These are phyloP conservation scores for Hirtodrosophila trivittata DNA, from an alignment of 2,888 invertebrate species.

Conservation along the genomic window DNA sequence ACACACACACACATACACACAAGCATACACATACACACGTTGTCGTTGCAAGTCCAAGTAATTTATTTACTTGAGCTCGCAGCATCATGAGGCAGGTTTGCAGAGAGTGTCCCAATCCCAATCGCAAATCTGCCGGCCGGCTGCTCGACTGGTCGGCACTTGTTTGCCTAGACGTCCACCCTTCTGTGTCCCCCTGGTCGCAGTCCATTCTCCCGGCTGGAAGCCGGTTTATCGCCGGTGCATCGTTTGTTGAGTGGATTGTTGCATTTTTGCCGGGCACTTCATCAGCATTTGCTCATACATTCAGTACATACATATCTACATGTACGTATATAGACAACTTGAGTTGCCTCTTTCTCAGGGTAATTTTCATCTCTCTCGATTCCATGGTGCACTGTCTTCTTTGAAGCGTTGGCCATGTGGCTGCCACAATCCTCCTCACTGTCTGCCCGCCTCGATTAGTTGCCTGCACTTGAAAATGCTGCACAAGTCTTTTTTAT, in stretches of 20 bases:
- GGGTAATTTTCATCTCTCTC: conserved; percentile 24
- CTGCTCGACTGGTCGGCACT: conserved; percentile 35
- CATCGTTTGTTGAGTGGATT: conserved; percentile 61
- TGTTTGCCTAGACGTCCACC: conserved; percentile 48
- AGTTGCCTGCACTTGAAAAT: conserved; percentile 45
- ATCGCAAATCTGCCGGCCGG: conserved; percentile 41
- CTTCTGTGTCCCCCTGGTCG: background rate
- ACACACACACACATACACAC: conserved; percentile 15
- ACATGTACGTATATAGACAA: conserved; percentile 21
- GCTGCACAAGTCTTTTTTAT: conserved; percentile 15
- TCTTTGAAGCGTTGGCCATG: conserved; percentile 49
- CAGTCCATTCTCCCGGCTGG: conserved; percentile 23
- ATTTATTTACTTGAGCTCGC: conserved; percentile 34
- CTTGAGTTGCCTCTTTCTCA: conserved; percentile 20
- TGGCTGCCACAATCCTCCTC: conserved; percentile 24
- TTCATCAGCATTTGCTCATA: conserved; percentile 46
- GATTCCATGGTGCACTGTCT: conserved; percentile 41
- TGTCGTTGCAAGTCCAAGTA: conserved; percentile 30
- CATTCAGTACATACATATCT: conserved; percentile 13
- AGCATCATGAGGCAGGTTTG: conserved; percentile 29
- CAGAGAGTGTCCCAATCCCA: conserved; percentile 5
- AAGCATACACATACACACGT: conserved; percentile 12
- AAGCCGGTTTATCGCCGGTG: conserved; percentile 68
- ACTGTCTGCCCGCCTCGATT: conserved; percentile 9
- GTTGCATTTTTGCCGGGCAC: conserved; percentile 68